A percentile compares a stretch with the other conserved stretches of the same genome.
phyloP scores from a whole-genome alignment of 35 echinoderm and acorn worm genomes.

The Apostichopus californicus region DNA sequence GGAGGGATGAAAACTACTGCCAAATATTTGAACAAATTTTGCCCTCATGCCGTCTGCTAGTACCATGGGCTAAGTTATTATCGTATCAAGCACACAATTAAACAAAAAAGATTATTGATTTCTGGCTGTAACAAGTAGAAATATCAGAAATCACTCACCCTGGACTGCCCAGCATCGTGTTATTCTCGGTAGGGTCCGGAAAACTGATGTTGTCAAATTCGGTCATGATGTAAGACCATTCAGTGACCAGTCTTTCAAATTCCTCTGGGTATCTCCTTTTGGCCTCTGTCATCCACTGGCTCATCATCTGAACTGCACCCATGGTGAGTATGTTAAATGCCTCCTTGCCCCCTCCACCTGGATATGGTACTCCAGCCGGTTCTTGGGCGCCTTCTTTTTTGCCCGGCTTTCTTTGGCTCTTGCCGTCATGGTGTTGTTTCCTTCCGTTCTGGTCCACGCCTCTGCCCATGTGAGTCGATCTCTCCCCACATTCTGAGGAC shows the following conservation, averaged over 20 bases:
- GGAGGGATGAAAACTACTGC: too few species aligned
- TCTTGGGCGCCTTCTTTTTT: background rate
- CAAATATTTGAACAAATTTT: too few species aligned
- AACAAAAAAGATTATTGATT: too few species aligned
- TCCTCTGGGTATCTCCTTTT: constrained; percentile 11
- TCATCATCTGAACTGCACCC: constrained; percentile 24
- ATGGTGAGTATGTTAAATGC: background rate
- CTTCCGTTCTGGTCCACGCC: background rate
- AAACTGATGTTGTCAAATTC: constrained; percentile 21
- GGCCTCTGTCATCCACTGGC: constrained; percentile 16
- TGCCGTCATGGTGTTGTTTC: background rate
- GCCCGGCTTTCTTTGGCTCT: background rate
- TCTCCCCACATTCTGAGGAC: background rate
- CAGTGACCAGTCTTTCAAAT: background rate
- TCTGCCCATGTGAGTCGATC: background rate
- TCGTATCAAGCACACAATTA: too few species aligned
- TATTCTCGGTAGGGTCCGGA: background rate
- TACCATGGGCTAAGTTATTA: too few species aligned
- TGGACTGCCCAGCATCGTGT: too few species aligned
- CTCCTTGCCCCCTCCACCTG: background rate
- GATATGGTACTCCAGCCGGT: too few species aligned
- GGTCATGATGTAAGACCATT: background rate
- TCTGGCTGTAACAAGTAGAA: too few species aligned
- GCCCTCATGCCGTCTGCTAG: too few species aligned
- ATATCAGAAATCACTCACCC: too few species aligned